phyloP scores from a whole-genome alignment of 2,888 invertebrate genomes.

The Drosophila neutralis region DNA sequence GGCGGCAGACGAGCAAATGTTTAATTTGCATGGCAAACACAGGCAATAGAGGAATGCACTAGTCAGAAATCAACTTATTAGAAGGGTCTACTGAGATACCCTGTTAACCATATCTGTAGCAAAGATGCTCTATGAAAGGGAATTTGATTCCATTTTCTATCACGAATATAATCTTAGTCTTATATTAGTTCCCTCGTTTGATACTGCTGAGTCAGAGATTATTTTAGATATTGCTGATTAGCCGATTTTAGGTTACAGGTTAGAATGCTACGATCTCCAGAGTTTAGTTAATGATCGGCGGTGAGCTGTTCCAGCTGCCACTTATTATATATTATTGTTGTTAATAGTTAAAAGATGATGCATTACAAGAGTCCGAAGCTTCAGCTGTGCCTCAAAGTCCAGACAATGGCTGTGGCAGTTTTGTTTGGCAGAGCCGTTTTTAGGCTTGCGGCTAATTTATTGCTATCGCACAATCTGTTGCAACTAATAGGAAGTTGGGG shows the following conservation, averaged over 20 bases:
- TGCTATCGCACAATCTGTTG: slow-evolving; percentile 77
- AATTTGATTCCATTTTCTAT: neutral
- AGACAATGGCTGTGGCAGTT: slow-evolving; percentile 47
- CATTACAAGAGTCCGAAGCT: slow-evolving; percentile 35
- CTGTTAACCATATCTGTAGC: neutral
- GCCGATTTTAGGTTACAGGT: neutral
- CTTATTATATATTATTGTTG: slow-evolving; percentile 64
- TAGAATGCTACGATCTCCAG: neutral
- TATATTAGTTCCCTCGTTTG: neutral
- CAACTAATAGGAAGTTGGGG: slow-evolving; percentile 76
- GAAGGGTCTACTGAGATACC: neutral
- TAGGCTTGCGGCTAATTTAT: slow-evolving; percentile 68
- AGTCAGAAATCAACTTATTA: slow-evolving; percentile 2
- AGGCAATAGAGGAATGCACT: neutral
- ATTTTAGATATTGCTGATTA: neutral
- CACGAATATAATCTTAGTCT: neutral
- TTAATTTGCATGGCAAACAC: slow-evolving; percentile 13
- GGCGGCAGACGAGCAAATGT: slow-evolving; percentile 22
- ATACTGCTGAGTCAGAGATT: neutral
- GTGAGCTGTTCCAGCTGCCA: slow-evolving; percentile 40
- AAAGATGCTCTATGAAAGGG: neutral
- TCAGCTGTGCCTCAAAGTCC: slow-evolving; percentile 14
- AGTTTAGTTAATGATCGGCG: slow-evolving; percentile 11
- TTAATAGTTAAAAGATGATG: slow-evolving; percentile 59
- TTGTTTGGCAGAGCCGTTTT: slow-evolving; percentile 23